A percentile compares a stretch with the other conserved stretches of the same genome.
phyloP scores from a whole-genome alignment of 2,888 invertebrate species.

The Caenorhabditis virilis region DNA sequence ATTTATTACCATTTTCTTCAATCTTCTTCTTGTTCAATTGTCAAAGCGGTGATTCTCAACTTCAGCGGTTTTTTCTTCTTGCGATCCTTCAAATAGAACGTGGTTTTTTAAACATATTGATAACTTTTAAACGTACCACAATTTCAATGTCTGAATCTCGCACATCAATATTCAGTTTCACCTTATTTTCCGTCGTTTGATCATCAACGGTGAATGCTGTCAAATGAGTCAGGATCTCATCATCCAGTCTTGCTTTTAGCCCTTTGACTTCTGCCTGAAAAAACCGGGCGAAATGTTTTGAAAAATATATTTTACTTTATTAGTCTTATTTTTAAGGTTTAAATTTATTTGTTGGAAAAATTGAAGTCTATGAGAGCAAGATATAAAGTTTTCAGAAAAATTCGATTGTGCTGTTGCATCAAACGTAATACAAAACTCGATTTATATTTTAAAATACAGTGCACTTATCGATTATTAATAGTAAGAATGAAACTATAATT shows the following conservation, averaged over 20 bases:
- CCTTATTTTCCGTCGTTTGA: slow-evolving; percentile 41
- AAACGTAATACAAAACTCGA: no score
- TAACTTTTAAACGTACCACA: slow-evolving; percentile 23
- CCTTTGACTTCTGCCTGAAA: slow-evolving; percentile 32
- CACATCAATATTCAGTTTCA: slow-evolving; percentile 41
- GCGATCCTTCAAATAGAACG: slow-evolving; percentile 33
- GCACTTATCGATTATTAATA: no score
- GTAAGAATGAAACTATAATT: no score
- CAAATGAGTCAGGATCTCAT: slow-evolving; percentile 57
- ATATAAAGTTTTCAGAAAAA: no score
- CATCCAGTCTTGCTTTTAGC: slow-evolving; percentile 41
- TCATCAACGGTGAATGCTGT: slow-evolving; percentile 54
- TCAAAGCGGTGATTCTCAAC: slow-evolving; percentile 36
- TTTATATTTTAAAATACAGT: no score
- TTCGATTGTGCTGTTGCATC: no score
- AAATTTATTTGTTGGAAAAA: background rate
- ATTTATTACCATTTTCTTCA: background rate
- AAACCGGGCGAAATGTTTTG: no score
- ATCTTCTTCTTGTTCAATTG: slow-evolving; percentile 53
- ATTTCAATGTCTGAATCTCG: slow-evolving; percentile 51
- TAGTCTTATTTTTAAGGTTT: no score
- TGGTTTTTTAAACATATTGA: background rate
- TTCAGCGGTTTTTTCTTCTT: slow-evolving; percentile 53
- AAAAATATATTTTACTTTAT: no score
- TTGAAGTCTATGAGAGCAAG: no score